Base-by-base conservation (phyloP, 2,797 vertebrate species). In the Octomys mimax region DNA sequence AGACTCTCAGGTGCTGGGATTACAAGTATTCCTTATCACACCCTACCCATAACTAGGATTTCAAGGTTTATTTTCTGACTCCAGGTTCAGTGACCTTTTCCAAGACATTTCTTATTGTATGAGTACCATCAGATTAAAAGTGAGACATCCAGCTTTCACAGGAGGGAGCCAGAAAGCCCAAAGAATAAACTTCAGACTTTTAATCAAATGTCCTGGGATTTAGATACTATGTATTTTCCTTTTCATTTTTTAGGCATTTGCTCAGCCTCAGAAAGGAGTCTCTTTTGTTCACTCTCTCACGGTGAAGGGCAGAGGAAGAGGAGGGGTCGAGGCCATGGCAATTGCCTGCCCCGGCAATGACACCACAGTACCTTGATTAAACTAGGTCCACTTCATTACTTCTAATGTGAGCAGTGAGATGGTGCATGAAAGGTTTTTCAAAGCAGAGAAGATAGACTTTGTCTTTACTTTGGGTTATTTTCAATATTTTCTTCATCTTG, bases 101-200 rank as follows among this genome's bases (percentile, higher is more conserved):
- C 19, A 75, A 1, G 8, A 46, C 28, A 68, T 46, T 87, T 49
- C 87, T 91, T 61, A 61, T 39, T 28, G 26, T 26, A 61, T n/a
- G 54, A 12, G n/a, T 87, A 61, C 81, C 83, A 73, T 71, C 36
- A 86, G 57, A 68, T 52, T 39, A 89, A 86, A 91, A 83, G 83
- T 46, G 89, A 77, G 94, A 81, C 9, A 87, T 33, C 21, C 61
- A 92, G 61, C 36, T 89, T 96, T 94, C 70, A 54, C 26, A 87
- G 46, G 39, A 96, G 36, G 8, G 33, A 93, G 31, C 49, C 70
- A 84, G 75, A 77, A 8, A 68, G 26, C 16, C 52, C 90, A 81
- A 81, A 87, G 49, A 73, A 28, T 62, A 61, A 96, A 92, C 77
- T 77, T 92, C 33, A 91, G 68, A 92, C 80, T 92, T 93, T 79